Conservation (phyloP, 2,113 vertebrate genomes). For the Tupaia tana region DNA sequence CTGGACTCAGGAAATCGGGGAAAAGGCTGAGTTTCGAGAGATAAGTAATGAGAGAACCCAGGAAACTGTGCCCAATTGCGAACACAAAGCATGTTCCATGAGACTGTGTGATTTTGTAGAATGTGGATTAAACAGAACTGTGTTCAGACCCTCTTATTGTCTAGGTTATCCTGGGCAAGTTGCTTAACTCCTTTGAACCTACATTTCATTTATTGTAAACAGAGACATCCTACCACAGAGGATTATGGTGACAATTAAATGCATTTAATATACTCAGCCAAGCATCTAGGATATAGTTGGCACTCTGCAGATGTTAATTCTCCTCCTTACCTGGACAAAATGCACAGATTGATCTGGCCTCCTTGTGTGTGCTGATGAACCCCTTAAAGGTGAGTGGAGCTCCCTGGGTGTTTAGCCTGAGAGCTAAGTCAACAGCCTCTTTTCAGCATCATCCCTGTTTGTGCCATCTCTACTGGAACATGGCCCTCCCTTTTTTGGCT, state of each 20-base stretch:
- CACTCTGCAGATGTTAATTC: neutral
- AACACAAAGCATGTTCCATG: fast-evolving
- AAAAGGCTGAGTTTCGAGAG: neutral
- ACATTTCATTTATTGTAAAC: neutral
- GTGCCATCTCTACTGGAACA: constrained; percentile 62
- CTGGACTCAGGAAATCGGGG: neutral
- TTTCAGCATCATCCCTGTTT: neutral
- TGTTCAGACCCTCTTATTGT: neutral
- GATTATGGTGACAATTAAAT: neutral
- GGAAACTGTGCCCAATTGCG: neutral
- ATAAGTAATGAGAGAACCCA: neutral
- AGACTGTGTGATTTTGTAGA: neutral
- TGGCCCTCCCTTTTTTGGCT: constrained; percentile 57
- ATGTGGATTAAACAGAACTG: neutral
- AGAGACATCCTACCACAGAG: neutral
- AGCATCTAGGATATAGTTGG: neutral
- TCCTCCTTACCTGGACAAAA: neutral
- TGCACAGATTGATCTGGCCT: neutral
- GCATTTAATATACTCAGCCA: neutral
- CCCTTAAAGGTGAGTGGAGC: neutral
- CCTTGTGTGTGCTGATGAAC: neutral
- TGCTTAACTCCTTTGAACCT: neutral
- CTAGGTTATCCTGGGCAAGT: neutral
- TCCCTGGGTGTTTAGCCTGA: neutral
- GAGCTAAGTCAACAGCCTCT: constrained; percentile 6